Evolutionary conservation across 1,140 invertebrate genomes (phyloP).

Genomic region (Archegozetes longisetosus): DNA sequence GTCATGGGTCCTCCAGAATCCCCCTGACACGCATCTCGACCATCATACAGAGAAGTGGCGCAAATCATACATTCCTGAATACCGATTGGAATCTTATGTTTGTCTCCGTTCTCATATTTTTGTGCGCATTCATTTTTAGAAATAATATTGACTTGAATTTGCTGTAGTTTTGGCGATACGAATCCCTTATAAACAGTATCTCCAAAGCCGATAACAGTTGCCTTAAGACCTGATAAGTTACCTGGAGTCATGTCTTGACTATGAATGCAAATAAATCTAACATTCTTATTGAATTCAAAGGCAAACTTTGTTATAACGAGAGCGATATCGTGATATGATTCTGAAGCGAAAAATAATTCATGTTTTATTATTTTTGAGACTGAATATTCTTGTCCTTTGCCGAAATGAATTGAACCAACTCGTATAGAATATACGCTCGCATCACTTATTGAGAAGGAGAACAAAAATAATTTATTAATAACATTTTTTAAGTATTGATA

Average conservation of each 20-base stretch:
- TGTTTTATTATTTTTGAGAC: constrained; percentile 1
- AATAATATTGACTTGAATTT: neutral
- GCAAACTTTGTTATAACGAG: neutral
- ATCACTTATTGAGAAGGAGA: neutral
- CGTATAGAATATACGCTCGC: constrained; percentile 4
- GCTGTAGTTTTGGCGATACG: too few relatives aligned
- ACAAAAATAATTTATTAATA: neutral
- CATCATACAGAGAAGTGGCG: constrained; percentile 24
- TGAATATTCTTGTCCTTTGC: neutral
- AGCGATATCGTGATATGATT: constrained; percentile 15
- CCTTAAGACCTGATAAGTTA: neutral
- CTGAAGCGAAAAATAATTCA: neutral
- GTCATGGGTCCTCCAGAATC: constrained; percentile 14
- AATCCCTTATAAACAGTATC: neutral
- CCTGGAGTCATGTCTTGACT: neutral
- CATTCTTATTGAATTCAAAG: neutral
- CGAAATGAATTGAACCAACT: neutral
- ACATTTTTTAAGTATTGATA: too few relatives aligned
- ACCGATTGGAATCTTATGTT: constrained; percentile 24
- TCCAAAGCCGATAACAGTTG: neutral
- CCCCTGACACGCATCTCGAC: constrained; percentile 26
- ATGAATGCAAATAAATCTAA: too few relatives aligned
- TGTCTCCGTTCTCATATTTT: neutral
- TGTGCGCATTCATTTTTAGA: neutral
- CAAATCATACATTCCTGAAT: constrained; percentile 24